Conservation (phyloP, 2,888 invertebrate genomes). For the Matsumyia berberina region DNA sequence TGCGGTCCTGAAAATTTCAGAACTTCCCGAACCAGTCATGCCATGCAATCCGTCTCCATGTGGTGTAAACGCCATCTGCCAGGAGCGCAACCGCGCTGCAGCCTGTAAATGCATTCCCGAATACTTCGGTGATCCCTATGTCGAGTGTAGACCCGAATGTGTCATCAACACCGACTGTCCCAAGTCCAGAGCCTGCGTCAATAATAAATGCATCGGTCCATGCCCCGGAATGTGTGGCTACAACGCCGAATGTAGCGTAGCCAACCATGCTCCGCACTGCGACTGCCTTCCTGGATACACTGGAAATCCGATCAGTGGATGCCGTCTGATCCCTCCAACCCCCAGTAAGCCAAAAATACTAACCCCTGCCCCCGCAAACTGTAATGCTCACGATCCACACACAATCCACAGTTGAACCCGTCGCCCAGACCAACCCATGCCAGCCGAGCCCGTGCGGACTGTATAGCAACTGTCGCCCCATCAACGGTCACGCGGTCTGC, state of each 20-base stretch:
- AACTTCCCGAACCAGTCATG: slow-evolving; percentile 84
- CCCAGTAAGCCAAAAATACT: slow-evolving; percentile 80
- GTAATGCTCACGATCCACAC: slow-evolving; percentile 65
- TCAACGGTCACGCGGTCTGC: slow-evolving; percentile 91
- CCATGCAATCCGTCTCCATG: slow-evolving; percentile 89
- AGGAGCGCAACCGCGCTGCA: slow-evolving; percentile 87
- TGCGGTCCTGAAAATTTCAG: slow-evolving; percentile 79
- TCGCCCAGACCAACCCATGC: slow-evolving; percentile 85
- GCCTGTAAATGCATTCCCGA: slow-evolving; percentile 88
- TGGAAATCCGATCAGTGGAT: slow-evolving; percentile 86
- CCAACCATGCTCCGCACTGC: slow-evolving; percentile 89
- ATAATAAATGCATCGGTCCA: slow-evolving; percentile 92
- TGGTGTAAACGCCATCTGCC: slow-evolving; percentile 88
- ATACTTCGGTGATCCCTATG: slow-evolving; percentile 88
- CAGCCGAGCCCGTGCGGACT: slow-evolving; percentile 91
- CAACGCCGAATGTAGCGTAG: slow-evolving; percentile 89
- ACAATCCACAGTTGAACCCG: slow-evolving; percentile 80
- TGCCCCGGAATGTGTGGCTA: slow-evolving; percentile 93
- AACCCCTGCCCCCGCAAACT: slow-evolving; percentile 9
- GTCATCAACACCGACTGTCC: slow-evolving; percentile 88
- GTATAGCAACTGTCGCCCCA: slow-evolving; percentile 90
- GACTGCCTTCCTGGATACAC: slow-evolving; percentile 86
- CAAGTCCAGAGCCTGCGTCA: slow-evolving; percentile 87
- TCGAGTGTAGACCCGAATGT: slow-evolving; percentile 89
- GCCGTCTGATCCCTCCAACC: slow-evolving; percentile 81